Evolutionary conservation across 2,888 invertebrate genomes (phyloP), one percentile per base, ranked within the genome.

Genomic region (Trachelus stipa): DNA sequence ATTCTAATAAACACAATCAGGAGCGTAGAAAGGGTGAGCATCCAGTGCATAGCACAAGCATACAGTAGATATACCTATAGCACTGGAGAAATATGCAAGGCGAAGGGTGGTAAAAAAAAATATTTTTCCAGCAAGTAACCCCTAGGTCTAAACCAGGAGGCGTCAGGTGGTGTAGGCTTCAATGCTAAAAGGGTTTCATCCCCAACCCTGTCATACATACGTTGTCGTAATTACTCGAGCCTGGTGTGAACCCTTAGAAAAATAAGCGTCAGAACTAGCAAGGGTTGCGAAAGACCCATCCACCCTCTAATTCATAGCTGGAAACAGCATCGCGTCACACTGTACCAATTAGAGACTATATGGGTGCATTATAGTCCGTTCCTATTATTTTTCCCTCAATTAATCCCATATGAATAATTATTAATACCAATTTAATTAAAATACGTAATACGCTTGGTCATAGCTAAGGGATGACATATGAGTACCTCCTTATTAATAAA

Each of bases 151-250:
- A 84, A 77, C 73, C 69, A 78, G 76, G 68, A 71, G 74, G 80
- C 77, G 80, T 84, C 82, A 81, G 81, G 82, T 83, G 82, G 78
- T 79, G 77, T 77, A 79, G 83, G 82, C 83, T 85, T 85, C 82
- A 80, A 82, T 83, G 81, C 77, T 81, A 77, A 81, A 86, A 85
- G 87, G 87, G 87, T 85, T 86, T 83, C 87, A 83, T 81, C 81
- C 82, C 81, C 81, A 69, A 76, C 73, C 23, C 76, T 74, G 79
- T 80, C 80, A 79, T 82, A 83, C 81, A 80, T 82, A 81, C 76
- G 81, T 83, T 81, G 79, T 73, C 77, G 81, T 87, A 83, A 85
- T 87, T 85, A 86, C 81, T 81, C 77, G 73, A 84, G 82, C 79
- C 71, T 81, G 78, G 81, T 31, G 75, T 77, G 85, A 86, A 84